phyloP scores from a whole-genome alignment of 2,113 vertebrate genomes.

The Mugil cephalus region DNA sequence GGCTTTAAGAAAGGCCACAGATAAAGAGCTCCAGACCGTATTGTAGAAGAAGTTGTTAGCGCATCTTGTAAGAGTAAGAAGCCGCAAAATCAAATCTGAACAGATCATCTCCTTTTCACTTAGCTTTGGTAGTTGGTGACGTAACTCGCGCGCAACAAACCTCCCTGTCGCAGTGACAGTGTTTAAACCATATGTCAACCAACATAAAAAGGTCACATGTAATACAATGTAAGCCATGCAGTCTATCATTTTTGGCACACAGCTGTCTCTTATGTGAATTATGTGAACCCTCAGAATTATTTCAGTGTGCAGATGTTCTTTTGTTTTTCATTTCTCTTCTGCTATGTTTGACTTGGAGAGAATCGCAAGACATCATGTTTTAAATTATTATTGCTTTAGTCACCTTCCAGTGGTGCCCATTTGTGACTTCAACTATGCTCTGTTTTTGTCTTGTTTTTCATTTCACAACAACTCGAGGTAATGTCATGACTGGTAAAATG shows the following conservation, averaged over 20 bases:
- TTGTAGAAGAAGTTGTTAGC: background rate
- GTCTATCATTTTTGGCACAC: too few species aligned
- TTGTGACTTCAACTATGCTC: background rate
- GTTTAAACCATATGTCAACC: too few species aligned
- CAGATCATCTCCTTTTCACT: background rate
- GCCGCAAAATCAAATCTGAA: background rate
- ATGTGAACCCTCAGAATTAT: too few species aligned
- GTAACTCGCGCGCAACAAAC: too few species aligned
- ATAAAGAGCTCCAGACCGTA: background rate
- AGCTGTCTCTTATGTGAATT: conserved; percentile 2
- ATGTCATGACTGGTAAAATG: background rate
- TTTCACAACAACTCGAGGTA: background rate
- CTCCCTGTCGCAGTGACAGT: too few species aligned
- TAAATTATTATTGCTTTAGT: too few species aligned
- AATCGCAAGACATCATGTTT: background rate
- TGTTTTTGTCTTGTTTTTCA: background rate
- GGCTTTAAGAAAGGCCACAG: background rate
- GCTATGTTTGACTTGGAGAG: conserved; percentile 5
- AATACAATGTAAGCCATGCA: background rate
- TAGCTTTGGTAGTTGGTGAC: background rate
- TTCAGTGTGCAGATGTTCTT: background rate
- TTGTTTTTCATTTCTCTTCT: background rate
- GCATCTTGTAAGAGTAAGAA: background rate
- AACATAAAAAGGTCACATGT: background rate
- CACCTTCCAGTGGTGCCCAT: too few species aligned